Evolutionary conservation across 2,113 vertebrate species (phyloP).

Genomic region (Poecile atricapillus): DNA sequence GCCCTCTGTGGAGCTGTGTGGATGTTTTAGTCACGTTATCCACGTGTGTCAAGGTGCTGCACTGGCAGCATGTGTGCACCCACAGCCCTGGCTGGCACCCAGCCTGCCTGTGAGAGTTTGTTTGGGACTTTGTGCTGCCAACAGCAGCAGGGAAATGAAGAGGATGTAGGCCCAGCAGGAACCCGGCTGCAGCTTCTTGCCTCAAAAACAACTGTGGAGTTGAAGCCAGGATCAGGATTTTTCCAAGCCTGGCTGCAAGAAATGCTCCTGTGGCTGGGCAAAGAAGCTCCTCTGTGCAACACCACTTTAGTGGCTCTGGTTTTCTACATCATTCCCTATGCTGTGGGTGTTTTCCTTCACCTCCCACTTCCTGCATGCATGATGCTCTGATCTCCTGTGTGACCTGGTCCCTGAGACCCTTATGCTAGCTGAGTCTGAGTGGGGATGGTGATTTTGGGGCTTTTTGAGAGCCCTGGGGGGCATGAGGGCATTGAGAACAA

Average conservation of each 20-base stretch:
- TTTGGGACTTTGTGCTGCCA: neutral
- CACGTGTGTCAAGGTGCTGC: accelerated
- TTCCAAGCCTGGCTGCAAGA: neutral
- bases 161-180: neutral
- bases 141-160: neutral
- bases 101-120: neutral
- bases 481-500: accelerated
- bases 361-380: accelerated
- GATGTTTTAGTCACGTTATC: accelerated
- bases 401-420: neutral
- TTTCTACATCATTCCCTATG: neutral
- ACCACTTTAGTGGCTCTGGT: neutral
- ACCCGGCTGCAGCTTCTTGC: neutral
- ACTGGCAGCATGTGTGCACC: accelerated
- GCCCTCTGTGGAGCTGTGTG: accelerated
- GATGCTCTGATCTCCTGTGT: accelerated
- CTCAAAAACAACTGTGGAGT: accelerated
- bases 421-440: accelerated
- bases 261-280: neutral
- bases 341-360: neutral
- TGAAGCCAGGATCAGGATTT: neutral
- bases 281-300: neutral
- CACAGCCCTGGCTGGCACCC: neutral
- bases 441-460: neutral
- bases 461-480: neutral